These are phyloP conservation scores for Trematomus bernacchii DNA, from an alignment of 2,797 vertebrate genomes.

Conservation along the genomic window DNA sequence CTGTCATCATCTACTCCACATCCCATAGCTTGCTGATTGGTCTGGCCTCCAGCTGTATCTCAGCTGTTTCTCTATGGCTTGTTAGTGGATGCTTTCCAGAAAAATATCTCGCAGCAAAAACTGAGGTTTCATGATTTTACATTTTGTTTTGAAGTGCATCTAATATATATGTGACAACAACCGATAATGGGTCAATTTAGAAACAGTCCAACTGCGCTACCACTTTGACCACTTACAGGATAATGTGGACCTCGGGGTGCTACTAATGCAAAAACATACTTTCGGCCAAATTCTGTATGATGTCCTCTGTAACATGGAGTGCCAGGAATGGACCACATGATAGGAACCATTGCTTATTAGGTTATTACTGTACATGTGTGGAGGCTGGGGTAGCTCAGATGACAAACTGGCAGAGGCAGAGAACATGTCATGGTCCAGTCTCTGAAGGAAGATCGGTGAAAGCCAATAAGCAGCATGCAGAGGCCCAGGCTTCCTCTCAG, in stretches of 20 bases:
- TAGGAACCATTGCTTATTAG: slow-evolving; percentile 5
- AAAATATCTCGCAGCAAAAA: slow-evolving; percentile 14
- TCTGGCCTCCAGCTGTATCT: slow-evolving; percentile 13
- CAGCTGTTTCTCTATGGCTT: background rate
- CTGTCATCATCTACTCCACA: slow-evolving; percentile 31
- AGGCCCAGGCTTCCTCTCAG: background rate
- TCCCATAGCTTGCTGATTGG: slow-evolving; percentile 26
- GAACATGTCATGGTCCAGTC: slow-evolving; percentile 18
- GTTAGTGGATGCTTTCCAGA: slow-evolving; percentile 16
- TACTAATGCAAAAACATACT: slow-evolving; percentile 20
- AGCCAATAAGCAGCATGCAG: slow-evolving; percentile 26
- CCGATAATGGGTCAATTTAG: background rate
- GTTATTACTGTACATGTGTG: slow-evolving; percentile 8
- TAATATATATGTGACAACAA: background rate
- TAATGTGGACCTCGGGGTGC: background rate
- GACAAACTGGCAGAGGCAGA: slow-evolving; percentile 21
- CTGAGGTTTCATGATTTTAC: slow-evolving; percentile 11
- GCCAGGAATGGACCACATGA: slow-evolving; percentile 2
- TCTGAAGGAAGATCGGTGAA: slow-evolving; percentile 25
- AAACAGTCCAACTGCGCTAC: background rate
- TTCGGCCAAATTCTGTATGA: background rate
- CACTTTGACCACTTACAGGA: background rate
- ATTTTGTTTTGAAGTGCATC: background rate
- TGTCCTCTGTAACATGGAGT: slow-evolving; percentile 2
- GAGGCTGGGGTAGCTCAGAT: slow-evolving; percentile 3